Evolutionary conservation across 2,797 vertebrate species (phyloP).

Genomic region (Eleutherodactylus coqui): DNA sequence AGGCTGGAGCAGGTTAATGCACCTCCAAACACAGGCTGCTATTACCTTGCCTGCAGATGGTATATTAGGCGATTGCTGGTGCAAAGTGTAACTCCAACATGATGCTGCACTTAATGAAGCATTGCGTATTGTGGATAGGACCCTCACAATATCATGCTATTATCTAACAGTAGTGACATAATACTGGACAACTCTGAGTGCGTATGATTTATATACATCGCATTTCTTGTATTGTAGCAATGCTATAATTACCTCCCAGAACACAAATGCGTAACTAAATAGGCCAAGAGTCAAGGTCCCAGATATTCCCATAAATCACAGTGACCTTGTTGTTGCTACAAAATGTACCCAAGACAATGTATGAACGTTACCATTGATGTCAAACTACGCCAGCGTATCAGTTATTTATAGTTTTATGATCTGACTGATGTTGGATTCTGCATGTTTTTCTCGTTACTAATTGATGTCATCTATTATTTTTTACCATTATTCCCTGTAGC

Average conservation of each 20-base stretch:
- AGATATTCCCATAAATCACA: constrained; percentile 26
- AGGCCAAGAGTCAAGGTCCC: constrained; percentile 13
- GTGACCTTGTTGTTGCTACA: constrained; percentile 44
- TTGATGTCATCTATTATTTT: background rate
- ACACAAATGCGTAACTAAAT: constrained; percentile 22
- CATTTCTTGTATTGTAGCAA: constrained; percentile 10
- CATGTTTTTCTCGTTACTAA: background rate
- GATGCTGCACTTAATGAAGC: background rate
- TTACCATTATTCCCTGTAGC: constrained; percentile 7
- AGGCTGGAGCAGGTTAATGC: background rate
- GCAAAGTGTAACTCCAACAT: background rate
- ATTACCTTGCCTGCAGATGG: background rate
- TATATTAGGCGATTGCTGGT: too few species aligned
- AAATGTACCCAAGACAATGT: background rate
- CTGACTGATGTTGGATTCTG: background rate
- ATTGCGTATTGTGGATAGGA: background rate
- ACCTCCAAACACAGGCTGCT: background rate
- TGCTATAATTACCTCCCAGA: constrained; percentile 38
- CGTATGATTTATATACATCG: background rate
- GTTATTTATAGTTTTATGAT: constrained; percentile 11
- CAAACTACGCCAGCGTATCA: background rate
- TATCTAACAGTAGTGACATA: constrained; percentile 1
- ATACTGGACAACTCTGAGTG: background rate
- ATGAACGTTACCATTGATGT: background rate
- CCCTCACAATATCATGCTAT: background rate